Evolutionary conservation across 2,888 invertebrate genomes (phyloP), one percentile per base, ranked within the genome.

Genomic region (Pemphredon lugubris): DNA sequence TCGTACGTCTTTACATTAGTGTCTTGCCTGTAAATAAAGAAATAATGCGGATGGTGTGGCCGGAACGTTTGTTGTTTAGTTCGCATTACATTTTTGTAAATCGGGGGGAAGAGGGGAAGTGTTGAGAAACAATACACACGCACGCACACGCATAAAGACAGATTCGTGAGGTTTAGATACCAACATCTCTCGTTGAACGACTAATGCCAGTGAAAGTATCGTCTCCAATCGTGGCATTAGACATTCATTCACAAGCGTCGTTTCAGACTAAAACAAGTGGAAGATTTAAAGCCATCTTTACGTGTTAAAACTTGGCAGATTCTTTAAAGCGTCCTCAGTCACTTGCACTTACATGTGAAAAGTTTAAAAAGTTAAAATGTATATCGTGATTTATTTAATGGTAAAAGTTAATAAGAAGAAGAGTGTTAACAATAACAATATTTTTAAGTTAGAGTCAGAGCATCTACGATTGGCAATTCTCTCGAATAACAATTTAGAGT

Each of bases 391-490:
- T 81, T 79, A 79, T 82, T 85, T 80, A 84, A 84, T 84, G 84
- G 74, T 83, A 86, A 85, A 87, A 86, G 83, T 87, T 78, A 82
- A 87, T 87, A 84, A 86, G 86, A 87, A 85, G 83, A 85, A 85
- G 84, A 85, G 82, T 78, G 81, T 87, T 86, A 87, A 87, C 88
- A 88, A 84, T 86, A 87, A 87, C 87, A 87, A 86, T 85, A 77
- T 82, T 73, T 75, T 74, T 74, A 82, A 83, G 84, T 79, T 83
- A 86, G 81, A 83, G 80, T 82, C 77, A 81, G 76, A 80, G 84
- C 79, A 83, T 84, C 87, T 86, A 86, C 87, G 84, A 80, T 84
- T 82, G 86, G 84, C 86, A 83, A 85, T 79, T 79, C 82, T 85
- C 87, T 86, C 79, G 86, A 85, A 85, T 82, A 86, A 88, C 85